These are phyloP conservation scores for Boleophthalmus pectinirostris DNA, from an alignment of 2,113 vertebrate genomes.

Conservation along the genomic window DNA sequence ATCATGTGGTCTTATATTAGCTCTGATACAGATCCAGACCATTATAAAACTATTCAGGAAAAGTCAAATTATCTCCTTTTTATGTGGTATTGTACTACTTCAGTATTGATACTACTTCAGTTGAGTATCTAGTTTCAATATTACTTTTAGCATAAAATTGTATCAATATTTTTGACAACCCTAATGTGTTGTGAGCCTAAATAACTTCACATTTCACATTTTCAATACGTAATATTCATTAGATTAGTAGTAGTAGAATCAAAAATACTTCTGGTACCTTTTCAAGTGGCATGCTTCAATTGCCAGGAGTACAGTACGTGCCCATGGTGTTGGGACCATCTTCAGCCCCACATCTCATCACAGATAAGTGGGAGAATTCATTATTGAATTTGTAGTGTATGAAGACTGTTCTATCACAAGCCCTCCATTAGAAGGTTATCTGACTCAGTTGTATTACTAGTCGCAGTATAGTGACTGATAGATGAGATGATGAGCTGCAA, in stretches of 20 bases:
- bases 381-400: not conserved
- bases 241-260: too few relatives aligned
- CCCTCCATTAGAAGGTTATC: not conserved
- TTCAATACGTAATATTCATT: too few relatives aligned
- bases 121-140: not conserved
- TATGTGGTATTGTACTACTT: not conserved
- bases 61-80: not conserved
- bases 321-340: not conserved
- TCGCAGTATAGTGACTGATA: constrained; percentile 26
- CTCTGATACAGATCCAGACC: not conserved
- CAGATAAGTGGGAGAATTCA: not conserved
- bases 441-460: constrained; percentile 13
- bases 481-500: constrained; percentile 42
- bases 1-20: not conserved
- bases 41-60: not conserved
- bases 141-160: not conserved
- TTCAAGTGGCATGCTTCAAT: not conserved
- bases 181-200: too few relatives aligned
- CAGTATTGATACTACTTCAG: not conserved
- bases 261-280: too few relatives aligned
- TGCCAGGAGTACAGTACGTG: not conserved
- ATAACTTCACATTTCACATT: too few relatives aligned
- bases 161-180: too few relatives aligned
- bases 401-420: not conserved
- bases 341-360: not conserved